Evolutionary conservation across 92 coral and sea anemone genomes (phyloP).

Genomic region (Parazoanthus swiftii): DNA sequence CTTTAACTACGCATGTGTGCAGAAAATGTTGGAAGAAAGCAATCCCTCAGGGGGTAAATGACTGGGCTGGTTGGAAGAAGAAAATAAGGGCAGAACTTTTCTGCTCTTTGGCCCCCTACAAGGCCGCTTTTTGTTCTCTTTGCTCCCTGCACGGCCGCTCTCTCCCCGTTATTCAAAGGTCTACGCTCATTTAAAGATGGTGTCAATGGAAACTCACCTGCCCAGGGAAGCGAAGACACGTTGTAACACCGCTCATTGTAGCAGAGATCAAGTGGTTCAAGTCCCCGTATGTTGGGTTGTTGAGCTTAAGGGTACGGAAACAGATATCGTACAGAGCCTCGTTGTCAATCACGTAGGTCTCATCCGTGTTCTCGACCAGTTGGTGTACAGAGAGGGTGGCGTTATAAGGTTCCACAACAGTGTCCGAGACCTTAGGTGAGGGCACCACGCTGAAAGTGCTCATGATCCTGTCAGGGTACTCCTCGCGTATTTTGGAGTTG

Average conservation of each 20-base stretch:
- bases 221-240: conserved; percentile 86
- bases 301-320: conserved; percentile 79
- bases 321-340: conserved; percentile 92
- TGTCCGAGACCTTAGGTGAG: conserved; percentile 64
- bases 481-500: conserved; percentile 84
- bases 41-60: too few species aligned
- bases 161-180: too few species aligned
- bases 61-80: too few species aligned
- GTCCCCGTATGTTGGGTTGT: conserved; percentile 88
- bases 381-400: conserved; percentile 87
- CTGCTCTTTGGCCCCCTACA: too few species aligned
- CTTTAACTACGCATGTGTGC: too few species aligned
- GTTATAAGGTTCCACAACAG: conserved; percentile 52
- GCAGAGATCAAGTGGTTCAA: conserved; percentile 89
- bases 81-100: too few species aligned
- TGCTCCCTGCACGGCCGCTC: too few species aligned
- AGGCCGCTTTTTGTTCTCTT: too few species aligned
- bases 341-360: conserved; percentile 85
- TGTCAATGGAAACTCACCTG: conserved; percentile 50
- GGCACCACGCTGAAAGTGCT: conserved; percentile 53
- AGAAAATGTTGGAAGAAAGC: too few species aligned
- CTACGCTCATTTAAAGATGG: too few species aligned
- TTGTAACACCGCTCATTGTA: conserved; percentile 94
- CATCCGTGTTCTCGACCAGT: conserved; percentile 84
- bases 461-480: conserved; percentile 89